Base-by-base conservation (phyloP, 2,113 vertebrate species). In the Capricornis sumatraensis region DNA sequence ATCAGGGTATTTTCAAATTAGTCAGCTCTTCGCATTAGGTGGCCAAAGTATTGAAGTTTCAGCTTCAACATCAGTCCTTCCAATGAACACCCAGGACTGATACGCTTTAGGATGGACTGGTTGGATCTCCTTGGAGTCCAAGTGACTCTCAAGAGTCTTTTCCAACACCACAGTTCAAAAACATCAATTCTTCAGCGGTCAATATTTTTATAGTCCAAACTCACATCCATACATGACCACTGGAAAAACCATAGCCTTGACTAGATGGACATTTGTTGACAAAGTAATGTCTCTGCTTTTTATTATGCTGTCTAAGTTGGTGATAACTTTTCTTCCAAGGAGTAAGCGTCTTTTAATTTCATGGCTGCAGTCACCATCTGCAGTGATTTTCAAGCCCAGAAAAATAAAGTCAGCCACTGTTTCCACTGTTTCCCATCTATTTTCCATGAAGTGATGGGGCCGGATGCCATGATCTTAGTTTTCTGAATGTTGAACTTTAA, bases 1-100 rank as follows among this genome's bases (percentile, higher is more conserved):
- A n/a, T 67, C 64, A 67, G 17, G 16, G 64, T n/a, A 33, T n/a
- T 67, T 67, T 67, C 33, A n/a, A 67, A 2, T n/a, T 17, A 67
- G 64, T n/a, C 17, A 67, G 7, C 8, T 10, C 16, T 67, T 67
- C 1, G 0, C 16, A 67, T 67, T 1, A n/a, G 33, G 17, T n/a
- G 33, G 8, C 16, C 64, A n/a, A 19, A n/a, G 16, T 19, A 19
- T 2, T 67, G 64, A 17, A 19, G 16, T 67, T 67, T n/a, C 64
- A 67, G 8, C 64, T n/a, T n/a, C 33, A 67, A 10, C 64, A 67
- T n/a, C 33, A 67, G 64, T 67, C 64, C 16, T 67, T 67, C 30
- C 33, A 67, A 67, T 67, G 33, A 10, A 67, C 33, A n/a, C 64
- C 8, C 8, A 67, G 16, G 33, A 67, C 64, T n/a, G 33, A 19